Evolutionary conservation across 2,888 invertebrate species (phyloP).

Genomic region (Ornithoptera priamus): DNA sequence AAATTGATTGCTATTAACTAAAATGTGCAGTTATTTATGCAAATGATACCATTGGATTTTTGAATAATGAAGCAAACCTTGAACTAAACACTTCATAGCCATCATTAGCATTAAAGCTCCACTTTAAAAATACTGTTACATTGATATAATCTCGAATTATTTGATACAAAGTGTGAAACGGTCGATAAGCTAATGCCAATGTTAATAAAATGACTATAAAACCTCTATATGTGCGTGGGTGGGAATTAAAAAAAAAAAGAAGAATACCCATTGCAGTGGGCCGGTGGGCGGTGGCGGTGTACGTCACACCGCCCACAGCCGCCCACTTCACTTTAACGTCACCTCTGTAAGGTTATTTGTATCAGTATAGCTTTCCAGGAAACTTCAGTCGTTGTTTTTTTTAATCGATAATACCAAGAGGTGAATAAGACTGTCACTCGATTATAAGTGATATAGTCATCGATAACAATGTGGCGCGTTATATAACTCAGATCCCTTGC

Average conservation of each 20-base stretch:
- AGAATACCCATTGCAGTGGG: constrained; percentile 6
- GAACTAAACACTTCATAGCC: not conserved
- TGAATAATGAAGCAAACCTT: not conserved
- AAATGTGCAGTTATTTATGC: too few species aligned
- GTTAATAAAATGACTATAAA: constrained; percentile 8
- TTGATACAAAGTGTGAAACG: constrained; percentile 6
- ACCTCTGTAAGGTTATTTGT: not conserved
- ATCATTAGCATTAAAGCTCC: constrained; percentile 6
- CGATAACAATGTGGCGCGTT: too few species aligned
- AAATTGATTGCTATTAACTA: too few species aligned
- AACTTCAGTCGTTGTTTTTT: not conserved
- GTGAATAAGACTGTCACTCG: too few species aligned
- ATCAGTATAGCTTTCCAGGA: constrained; percentile 3
- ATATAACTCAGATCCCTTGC: too few species aligned
- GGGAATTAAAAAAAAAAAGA: constrained; percentile 6
- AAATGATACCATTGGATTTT: not conserved
- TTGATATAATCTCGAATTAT: constrained; percentile 17
- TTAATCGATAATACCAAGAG: too few species aligned
- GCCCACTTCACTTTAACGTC: constrained; percentile 10
- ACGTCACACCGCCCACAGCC: constrained; percentile 18
- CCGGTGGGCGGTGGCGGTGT: constrained; percentile 15
- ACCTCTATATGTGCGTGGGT: constrained; percentile 17
- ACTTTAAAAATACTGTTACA: constrained; percentile 1
- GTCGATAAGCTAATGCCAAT: constrained; percentile 2
- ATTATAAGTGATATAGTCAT: too few species aligned